A percentile compares a stretch with the other conserved stretches of the same genome.
Conservation (phyloP, 2,113 vertebrate species). For the Cyprinodon variegatus region DNA sequence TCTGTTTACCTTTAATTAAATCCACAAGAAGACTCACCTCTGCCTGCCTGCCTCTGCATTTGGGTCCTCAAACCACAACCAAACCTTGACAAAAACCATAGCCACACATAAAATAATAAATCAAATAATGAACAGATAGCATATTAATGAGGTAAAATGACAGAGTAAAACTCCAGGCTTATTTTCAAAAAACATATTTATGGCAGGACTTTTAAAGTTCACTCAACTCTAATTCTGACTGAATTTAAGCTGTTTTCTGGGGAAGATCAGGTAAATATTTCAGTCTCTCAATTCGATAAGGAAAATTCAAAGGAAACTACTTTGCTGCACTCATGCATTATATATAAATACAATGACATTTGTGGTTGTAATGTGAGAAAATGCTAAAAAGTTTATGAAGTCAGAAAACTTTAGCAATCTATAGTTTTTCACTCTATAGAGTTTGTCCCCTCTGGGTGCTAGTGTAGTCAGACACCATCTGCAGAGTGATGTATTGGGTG, state of each 20-base stretch:
- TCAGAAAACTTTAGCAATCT: neutral
- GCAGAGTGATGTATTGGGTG: conserved; percentile 24
- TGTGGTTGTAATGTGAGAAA: neutral
- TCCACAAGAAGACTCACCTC: no score
- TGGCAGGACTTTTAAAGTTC: neutral
- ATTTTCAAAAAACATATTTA: neutral
- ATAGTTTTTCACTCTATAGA: neutral
- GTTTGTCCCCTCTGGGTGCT: conserved; percentile 25
- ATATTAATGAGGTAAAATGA: no score
- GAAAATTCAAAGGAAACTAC: neutral
- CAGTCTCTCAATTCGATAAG: neutral
- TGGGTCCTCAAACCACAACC: no score
- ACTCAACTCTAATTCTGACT: neutral
- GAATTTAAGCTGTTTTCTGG: neutral
- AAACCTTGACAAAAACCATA: neutral
- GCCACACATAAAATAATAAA: conserved; percentile 22
- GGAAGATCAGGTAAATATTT: neutral
- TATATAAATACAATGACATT: neutral
- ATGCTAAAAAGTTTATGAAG: neutral
- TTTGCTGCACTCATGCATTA: neutral
- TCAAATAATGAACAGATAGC: neutral
- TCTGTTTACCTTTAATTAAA: no score
- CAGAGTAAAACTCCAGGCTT: no score
- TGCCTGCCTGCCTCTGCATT: no score
- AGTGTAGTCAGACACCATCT: conserved; percentile 26